phyloP scores from a whole-genome alignment of 2,797 vertebrate genomes.

The Clarias pachynema region DNA sequence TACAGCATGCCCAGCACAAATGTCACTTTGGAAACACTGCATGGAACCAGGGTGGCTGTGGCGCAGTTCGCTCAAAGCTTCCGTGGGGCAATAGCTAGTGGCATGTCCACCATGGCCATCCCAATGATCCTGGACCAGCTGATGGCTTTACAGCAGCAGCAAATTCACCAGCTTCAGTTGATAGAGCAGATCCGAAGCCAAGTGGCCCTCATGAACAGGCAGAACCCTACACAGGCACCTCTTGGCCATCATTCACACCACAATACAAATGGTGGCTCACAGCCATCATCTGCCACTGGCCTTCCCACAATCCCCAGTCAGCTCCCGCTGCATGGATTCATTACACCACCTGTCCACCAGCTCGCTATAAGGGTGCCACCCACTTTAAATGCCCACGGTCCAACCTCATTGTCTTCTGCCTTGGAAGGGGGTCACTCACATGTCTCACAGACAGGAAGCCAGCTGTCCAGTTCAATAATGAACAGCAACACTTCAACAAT shows the following conservation, averaged over 20 bases:
- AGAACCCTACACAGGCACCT: conserved; percentile 77
- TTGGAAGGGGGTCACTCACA: conserved; percentile 81
- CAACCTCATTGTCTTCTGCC: conserved; percentile 73
- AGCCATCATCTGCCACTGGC: conserved; percentile 71
- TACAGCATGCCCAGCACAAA: conserved; percentile 97
- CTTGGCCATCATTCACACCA: conserved; percentile 73
- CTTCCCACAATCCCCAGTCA: conserved; percentile 80
- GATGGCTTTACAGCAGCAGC: conserved; percentile 98
- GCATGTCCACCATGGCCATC: conserved; percentile 88
- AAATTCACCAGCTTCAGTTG: conserved; percentile 97
- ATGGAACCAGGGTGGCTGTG: conserved; percentile 95
- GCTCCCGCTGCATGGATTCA: conserved; percentile 87
- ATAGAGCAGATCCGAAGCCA: conserved; percentile 99
- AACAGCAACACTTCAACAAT: conserved; percentile 77
- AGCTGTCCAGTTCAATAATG: conserved; percentile 78
- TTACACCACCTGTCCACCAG: conserved; percentile 84
- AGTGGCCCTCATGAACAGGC: conserved; percentile 94
- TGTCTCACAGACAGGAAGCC: conserved; percentile 79
- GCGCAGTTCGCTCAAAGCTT: conserved; percentile 95
- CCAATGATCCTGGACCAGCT: conserved; percentile 98
- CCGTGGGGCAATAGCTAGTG: conserved; percentile 71
- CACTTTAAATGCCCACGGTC: conserved; percentile 73
- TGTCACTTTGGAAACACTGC: conserved; percentile 97
- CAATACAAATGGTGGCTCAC: conserved; percentile 64
- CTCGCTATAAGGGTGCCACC: conserved; percentile 83